Base-by-base conservation (phyloP, 2,113 vertebrate species). In the Chionis minor region DNA sequence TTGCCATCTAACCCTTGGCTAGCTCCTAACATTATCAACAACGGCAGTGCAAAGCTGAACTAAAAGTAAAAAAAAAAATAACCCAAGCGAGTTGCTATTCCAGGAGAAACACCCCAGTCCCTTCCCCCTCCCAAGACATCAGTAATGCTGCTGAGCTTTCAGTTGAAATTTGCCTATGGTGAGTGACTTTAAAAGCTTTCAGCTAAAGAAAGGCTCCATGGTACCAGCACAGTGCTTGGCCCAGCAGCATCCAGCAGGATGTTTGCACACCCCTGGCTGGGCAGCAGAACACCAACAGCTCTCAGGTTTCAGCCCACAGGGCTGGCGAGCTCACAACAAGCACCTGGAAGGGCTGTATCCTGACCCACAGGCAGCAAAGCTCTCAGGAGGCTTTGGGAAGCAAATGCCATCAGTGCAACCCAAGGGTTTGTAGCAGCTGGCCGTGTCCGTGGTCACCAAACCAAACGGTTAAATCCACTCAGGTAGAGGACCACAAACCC, bases 91-190 rank as follows among this genome's bases (percentile, higher is more conserved):
- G 27, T 4, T 45, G 40, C 55, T 77, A 12, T 12, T 33, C n/a
- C 24, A 49, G 17, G 17, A 8, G 10, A 42, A 86, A 49, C 23
- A 19, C 0, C 0, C 32, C 61, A 32, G 8, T 11, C 6, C 24
- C 12, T 89, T 80, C 30, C 14, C 62, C 38, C 8, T n/a, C 27
- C 84, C 75, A 56, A 42, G 56, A 21, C 13, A 44, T 24, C 56
- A 47, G 23, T 45, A 56, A 9, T 3, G 4, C n/a, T 71, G 66
- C 54, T 45, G 85, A 58, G 63, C 69, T 81, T 62, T 63, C 58
- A 62, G 61, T 1, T 51, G 58, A 63, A 65, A 61, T 42, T 47
- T 62, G 3, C n/a, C 8, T 14, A 8, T 5, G 30, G 30, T 24
- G 61, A 47, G 11, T 35, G 56, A 47, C 21, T 51, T 52, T 40